Conservation (phyloP, 2,113 vertebrate species). For the Cryptotis parvus region DNA sequence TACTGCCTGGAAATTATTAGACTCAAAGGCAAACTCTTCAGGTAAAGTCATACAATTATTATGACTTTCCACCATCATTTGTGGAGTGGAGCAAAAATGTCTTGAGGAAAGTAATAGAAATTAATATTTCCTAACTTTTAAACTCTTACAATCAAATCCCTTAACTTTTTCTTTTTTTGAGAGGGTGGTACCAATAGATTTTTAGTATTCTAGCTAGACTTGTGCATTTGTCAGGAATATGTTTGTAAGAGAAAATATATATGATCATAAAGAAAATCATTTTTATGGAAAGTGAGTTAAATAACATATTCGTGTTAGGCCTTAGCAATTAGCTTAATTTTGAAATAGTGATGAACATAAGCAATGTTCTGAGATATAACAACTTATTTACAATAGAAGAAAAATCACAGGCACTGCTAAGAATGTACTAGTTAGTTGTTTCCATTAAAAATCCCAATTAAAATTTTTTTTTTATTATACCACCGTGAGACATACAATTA, state of each 20-base stretch:
- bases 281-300: constrained; percentile 32
- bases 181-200: background rate
- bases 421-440: background rate
- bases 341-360: background rate
- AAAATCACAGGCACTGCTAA: background rate
- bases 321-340: background rate
- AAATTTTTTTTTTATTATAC: too few relatives aligned
- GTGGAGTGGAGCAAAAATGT: background rate
- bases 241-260: background rate
- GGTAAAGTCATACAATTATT: constrained; percentile 26
- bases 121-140: background rate
- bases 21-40: constrained; percentile 38
- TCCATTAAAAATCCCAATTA: background rate
- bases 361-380: background rate
- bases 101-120: background rate
- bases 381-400: background rate
- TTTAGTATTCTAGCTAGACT: background rate
- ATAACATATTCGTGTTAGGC: background rate
- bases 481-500: too few relatives aligned
- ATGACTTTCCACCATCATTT: constrained; percentile 14
- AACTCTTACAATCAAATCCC: background rate
- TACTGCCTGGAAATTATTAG: constrained; percentile 34
- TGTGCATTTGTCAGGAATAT: background rate
- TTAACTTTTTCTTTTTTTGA: background rate
- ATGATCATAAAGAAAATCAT: background rate